Evolutionary conservation across 2,797 vertebrate species (phyloP), one percentile per base, ranked within the genome.

Genomic region (Bradypus variegatus): DNA sequence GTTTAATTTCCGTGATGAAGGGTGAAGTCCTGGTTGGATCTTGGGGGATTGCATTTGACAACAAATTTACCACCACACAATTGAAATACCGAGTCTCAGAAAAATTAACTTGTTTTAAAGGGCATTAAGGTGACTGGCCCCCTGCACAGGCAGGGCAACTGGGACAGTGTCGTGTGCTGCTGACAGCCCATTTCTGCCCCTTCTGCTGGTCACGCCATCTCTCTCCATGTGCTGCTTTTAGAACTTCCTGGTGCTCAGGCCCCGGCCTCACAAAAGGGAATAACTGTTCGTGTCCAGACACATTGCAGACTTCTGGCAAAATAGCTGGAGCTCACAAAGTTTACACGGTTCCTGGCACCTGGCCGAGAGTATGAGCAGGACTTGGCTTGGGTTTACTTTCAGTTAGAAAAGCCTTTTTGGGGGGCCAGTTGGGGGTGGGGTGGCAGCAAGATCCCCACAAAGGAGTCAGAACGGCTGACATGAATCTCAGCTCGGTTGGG

Each of bases 321-420:
- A 97, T 97, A 97, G 97, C 96, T 95, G 55, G 88, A 95, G 97
- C 97, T 97, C 98, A 98, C 96, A 95, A 97, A 98, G 98, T 97
- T 97, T 97, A 97, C 97, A 97, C 97, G 97, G 97, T 97, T 97
- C 96, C 97, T 99, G 98, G 98, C 98, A 12, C 92, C 73, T 1
- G 19, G 98, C 98, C 98, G 97, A 98, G 98, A 96, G 60, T 97
- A 96, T 97, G 98, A 98, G 98, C 96, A 97, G 97, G 97, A 97
- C 98, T 98, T 98, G 97, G 98, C 98, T 98, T 98, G 97, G 97
- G 97, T 98, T 97, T 98, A 97, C 98, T 98, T 98, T 98, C 98
- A 97, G 97, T 98, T 98, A 98, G 96, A 98, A 98, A 98, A 98
- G 97, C 97, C 97, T 96, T 97, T 97, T 96, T 38, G 95, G 95